These are phyloP conservation scores for Porites evermanni DNA, from an alignment of 92 coral and sea anemone species.

Conservation along the genomic window DNA sequence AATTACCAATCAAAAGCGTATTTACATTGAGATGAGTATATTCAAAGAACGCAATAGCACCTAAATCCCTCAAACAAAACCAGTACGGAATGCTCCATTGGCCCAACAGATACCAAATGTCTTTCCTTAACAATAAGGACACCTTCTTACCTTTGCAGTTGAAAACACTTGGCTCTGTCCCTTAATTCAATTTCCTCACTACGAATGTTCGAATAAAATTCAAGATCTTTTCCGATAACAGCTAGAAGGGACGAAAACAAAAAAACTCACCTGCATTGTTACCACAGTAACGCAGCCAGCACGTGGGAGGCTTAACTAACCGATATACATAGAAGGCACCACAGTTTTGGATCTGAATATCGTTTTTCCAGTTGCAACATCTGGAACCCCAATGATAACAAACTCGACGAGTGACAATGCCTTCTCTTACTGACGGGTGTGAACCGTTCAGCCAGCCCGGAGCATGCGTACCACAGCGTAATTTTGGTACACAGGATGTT, in stretches of 20 bases:
- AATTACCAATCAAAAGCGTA: too few species aligned
- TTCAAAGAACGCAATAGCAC: too few species aligned
- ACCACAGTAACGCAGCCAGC: conserved; percentile 24
- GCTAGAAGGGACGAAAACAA: neutral
- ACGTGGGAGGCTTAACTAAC: neutral
- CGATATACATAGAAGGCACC: neutral
- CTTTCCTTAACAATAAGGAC: too few species aligned
- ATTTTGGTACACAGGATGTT: neutral
- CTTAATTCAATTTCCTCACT: too few species aligned
- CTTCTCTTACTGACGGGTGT: neutral
- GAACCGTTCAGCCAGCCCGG: neutral
- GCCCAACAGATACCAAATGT: too few species aligned
- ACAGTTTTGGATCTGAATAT: conserved; percentile 6
- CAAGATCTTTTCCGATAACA: too few species aligned
- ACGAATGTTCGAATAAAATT: neutral
- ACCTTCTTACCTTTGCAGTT: too few species aligned
- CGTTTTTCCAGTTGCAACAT: neutral
- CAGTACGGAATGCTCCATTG: too few species aligned
- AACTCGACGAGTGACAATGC: neutral
- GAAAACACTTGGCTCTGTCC: too few species aligned
- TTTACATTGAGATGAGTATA: too few species aligned
- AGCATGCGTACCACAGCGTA: conserved; percentile 19
- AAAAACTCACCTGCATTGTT: neutral
- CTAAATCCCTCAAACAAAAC: too few species aligned
- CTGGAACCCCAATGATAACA: conserved; percentile 8